Base-by-base conservation (phyloP, 2,888 invertebrate species). In the Melitaea athalia region DNA sequence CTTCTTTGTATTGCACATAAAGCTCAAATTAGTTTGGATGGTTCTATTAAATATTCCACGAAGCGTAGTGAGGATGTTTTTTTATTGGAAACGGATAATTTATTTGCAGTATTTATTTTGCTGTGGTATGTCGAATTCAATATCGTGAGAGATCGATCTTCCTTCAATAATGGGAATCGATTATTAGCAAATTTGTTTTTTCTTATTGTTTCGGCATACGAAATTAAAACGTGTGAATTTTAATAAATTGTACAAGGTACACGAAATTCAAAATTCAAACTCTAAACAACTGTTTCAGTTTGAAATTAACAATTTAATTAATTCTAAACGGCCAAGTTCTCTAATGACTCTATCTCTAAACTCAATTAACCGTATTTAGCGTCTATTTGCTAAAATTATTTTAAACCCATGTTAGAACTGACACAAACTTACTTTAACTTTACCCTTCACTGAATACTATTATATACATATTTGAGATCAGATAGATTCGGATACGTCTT, bases 81-180 rank as follows among this genome's bases (percentile, higher is more conserved):
- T 91, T 91, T 92, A 92, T 92, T 92, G 88, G 87, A 87, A 89
- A 85, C 87, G 88, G 88, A 88, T 91, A 91, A 91, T 91, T 88
- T 90, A 91, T 91, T 90, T 88, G 77, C 84, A 85, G 86, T 89
- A 90, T 91, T 91, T 92, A 88, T 92, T 87, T 86, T 81, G 85
- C 79, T 49, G 85, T 81, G 83, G 85, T 80, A 81, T 82, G 80
- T 81, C 79, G 84, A 85, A 85, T 85, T 86, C 87, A 86, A 88
- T 79, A 78, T 84, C 87, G 89, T 90, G 89, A 85, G 88, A 89
- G 47, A 45, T 73, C 78, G 73, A 77, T 76, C 78, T 81, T 77
- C 74, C 71, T 72, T 71, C 74, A 69, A 74, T 78, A 76, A 81
- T 79, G 72, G 66, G 71, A 67, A 69, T 74, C 74, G n/a, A 75